phyloP scores from a whole-genome alignment of 2,113 vertebrate genomes.

The Numida meleagris region DNA sequence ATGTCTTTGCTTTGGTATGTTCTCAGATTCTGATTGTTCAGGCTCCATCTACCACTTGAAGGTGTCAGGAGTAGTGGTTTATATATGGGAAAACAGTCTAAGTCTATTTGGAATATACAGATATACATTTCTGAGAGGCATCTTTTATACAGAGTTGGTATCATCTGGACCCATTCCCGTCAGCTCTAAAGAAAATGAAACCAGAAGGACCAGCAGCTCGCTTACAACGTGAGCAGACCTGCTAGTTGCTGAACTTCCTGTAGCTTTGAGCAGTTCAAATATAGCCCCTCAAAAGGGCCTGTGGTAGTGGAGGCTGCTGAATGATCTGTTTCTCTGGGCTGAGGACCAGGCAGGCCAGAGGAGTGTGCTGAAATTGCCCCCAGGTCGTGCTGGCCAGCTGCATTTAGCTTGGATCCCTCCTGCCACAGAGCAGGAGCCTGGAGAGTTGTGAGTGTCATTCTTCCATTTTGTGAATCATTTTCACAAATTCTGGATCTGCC shows the following conservation, averaged over 20 bases:
- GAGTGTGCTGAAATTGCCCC: neutral
- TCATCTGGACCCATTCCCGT: neutral
- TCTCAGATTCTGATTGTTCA: neutral
- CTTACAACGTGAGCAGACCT: neutral
- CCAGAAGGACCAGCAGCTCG: neutral
- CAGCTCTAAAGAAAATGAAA: neutral
- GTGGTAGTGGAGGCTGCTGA: neutral
- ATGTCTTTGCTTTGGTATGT: neutral
- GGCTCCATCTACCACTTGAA: neutral
- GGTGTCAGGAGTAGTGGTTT: neutral
- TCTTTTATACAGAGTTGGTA: neutral
- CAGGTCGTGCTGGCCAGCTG: neutral
- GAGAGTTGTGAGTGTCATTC: neutral
- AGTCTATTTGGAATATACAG: accelerated
- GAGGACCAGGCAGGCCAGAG: accelerated
- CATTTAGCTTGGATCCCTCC: neutral
- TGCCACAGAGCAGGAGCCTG: neutral
- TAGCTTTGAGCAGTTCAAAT: neutral
- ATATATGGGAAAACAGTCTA: neutral
- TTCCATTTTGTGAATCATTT: neutral
- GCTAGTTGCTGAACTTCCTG: neutral
- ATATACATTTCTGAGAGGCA: neutral
- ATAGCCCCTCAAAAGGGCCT: neutral
- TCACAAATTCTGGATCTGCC: neutral
- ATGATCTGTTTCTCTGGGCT: neutral